Percentiles rank a stretch among this genome's conserved stretches.
Conservation (phyloP, 2,888 invertebrate genomes). For the Gastracanthus pulcherrimus region DNA sequence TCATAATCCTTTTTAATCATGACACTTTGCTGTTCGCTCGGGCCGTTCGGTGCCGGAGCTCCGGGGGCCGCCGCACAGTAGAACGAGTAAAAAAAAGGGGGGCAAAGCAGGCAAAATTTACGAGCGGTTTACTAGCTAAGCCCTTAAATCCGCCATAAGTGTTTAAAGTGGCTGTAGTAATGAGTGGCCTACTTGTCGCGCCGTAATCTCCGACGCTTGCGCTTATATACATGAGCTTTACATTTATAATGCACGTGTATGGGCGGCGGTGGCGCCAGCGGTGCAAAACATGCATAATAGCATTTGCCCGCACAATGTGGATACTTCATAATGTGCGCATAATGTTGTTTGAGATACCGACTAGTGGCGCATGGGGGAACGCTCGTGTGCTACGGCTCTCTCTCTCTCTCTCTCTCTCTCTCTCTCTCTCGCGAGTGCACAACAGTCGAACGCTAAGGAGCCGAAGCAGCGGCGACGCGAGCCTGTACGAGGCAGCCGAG, state of each 20-base stretch:
- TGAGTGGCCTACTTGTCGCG: conserved; percentile 56
- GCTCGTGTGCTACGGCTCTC: too few species aligned
- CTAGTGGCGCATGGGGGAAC: background rate
- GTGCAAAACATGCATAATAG: conserved; percentile 38
- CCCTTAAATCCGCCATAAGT: conserved; percentile 52
- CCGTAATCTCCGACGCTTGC: conserved; percentile 22
- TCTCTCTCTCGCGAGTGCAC: too few species aligned
- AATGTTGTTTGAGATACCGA: conserved; percentile 29
- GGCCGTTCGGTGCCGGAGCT: background rate
- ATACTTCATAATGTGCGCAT: conserved; percentile 35
- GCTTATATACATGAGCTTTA: conserved; percentile 11
- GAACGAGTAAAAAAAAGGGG: background rate
- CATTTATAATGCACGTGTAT: conserved; percentile 34
- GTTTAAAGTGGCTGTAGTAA: conserved; percentile 51
- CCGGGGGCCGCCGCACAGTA: background rate
- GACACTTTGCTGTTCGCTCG: background rate
- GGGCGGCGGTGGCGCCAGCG: background rate
- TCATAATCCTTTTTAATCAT: conserved; percentile 39
- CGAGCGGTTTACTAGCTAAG: conserved; percentile 48
- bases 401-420: too few species aligned
- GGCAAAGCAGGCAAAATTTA: conserved; percentile 39
- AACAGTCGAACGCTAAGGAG: background rate
- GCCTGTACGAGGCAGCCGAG: too few species aligned
- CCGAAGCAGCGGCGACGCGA: too few species aligned
- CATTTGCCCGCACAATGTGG: conserved; percentile 18